These are phyloP conservation scores for Apoda limacodes DNA, from an alignment of 2,888 invertebrate genomes.

Conservation along the genomic window DNA sequence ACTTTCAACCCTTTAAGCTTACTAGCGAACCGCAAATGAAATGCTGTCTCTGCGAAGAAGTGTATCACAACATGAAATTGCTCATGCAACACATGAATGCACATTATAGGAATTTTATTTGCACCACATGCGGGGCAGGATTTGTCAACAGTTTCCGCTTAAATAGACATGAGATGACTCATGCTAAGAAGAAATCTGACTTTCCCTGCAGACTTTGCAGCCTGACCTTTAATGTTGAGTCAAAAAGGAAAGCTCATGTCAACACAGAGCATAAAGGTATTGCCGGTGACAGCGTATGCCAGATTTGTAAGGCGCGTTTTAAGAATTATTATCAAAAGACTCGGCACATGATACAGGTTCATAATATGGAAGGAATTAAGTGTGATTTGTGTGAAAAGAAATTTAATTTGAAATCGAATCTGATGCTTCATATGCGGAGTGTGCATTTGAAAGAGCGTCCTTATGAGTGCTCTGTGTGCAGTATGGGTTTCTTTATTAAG, in stretches of 20 bases:
- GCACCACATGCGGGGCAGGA: conserved; percentile 54
- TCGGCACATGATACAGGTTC: conserved; percentile 54
- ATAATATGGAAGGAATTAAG: conserved; percentile 52
- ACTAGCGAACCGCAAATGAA: conserved; percentile 44
- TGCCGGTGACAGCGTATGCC: conserved; percentile 55
- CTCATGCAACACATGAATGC: conserved; percentile 60
- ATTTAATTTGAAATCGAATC: conserved; percentile 54
- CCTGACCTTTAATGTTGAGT: conserved; percentile 45
- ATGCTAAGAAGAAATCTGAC: conserved; percentile 49
- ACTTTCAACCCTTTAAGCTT: conserved; percentile 48
- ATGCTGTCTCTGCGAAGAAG: conserved; percentile 49
- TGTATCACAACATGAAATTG: conserved; percentile 52
- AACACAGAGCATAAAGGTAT: conserved; percentile 56
- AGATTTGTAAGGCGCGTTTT: conserved; percentile 55
- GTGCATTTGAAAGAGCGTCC: conserved; percentile 56
- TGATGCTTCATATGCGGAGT: conserved; percentile 50
- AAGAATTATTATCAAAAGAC: conserved; percentile 61
- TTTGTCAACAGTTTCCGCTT: conserved; percentile 53
- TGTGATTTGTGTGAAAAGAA: conserved; percentile 53
- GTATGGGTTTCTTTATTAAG: conserved; percentile 57
- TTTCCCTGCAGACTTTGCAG: conserved; percentile 51
- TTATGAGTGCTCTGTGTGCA: conserved; percentile 55
- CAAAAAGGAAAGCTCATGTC: conserved; percentile 53
- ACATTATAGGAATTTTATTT: conserved; percentile 57
- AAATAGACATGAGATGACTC: conserved; percentile 50